Percentiles rank a stretch among this genome's conserved stretches.
Conservation (phyloP, 2,888 invertebrate species). For the Scotopteryx bipunctaria region DNA sequence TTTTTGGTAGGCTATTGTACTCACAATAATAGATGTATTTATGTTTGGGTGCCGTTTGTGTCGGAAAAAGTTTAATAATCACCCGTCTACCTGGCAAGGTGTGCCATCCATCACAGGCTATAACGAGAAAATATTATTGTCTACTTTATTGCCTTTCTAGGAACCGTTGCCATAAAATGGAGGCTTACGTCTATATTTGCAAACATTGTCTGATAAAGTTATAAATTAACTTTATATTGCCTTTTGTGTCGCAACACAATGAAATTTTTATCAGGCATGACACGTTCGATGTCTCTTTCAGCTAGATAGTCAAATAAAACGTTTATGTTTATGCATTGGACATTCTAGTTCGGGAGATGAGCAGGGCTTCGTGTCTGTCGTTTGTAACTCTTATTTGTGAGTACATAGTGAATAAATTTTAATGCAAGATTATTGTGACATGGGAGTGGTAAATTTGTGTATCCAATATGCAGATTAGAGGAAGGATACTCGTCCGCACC, state of each 20-base stretch:
- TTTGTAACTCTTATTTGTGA: conserved; percentile 34
- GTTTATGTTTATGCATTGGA: conserved; percentile 39
- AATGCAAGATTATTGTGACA: conserved; percentile 33
- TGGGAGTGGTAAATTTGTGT: conserved; percentile 51
- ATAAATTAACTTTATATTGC: conserved; percentile 42
- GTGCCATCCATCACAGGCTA: conserved; percentile 73
- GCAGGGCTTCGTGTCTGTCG: conserved; percentile 10
- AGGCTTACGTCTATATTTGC: conserved; percentile 74
- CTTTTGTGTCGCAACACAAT: conserved; percentile 37
- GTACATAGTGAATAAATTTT: conserved; percentile 40
- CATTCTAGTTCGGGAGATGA: conserved; percentile 28
- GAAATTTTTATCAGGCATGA: conserved; percentile 33
- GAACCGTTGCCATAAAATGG: conserved; percentile 55
- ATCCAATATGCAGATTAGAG: conserved; percentile 76
- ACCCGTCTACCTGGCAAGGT: conserved; percentile 68
- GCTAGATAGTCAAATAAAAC: conserved; percentile 36
- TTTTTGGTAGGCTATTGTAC: conserved; percentile 67
- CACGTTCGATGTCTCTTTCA: conserved; percentile 37
- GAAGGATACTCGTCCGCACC: conserved; percentile 67
- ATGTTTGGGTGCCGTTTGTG: conserved; percentile 71
- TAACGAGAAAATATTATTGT: conserved; percentile 70
- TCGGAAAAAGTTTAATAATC: conserved; percentile 56
- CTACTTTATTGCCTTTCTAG: conserved; percentile 63
- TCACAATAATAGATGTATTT: conserved; percentile 74
- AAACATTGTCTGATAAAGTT: conserved; percentile 62